phyloP scores from a whole-genome alignment of 2,888 invertebrate species.

The Cephus rjabovi region DNA sequence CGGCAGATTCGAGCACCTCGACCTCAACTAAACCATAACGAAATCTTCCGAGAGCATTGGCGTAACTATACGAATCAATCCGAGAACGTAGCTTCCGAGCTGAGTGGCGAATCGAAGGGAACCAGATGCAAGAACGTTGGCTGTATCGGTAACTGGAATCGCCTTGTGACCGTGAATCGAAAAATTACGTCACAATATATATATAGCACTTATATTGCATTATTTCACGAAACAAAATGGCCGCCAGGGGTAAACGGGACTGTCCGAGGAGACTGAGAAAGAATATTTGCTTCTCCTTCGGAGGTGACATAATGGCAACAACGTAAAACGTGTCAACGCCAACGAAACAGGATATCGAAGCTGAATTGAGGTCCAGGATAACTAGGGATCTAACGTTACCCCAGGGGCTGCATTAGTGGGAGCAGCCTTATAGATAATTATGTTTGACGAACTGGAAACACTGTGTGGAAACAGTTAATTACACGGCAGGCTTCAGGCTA shows the following conservation, averaged over 20 bases:
- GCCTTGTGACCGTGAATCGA: no score
- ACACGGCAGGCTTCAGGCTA: background rate
- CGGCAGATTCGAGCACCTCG: no score
- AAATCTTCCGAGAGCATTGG: no score
- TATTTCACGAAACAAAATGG: background rate
- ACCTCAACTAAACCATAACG: no score
- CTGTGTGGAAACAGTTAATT: conserved; percentile 20
- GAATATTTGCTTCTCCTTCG: background rate
- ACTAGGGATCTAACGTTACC: conserved; percentile 1
- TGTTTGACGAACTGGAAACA: conserved; percentile 24
- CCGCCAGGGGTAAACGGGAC: background rate
- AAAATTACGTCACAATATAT: no score
- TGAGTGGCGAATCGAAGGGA: no score
- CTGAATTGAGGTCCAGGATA: background rate
- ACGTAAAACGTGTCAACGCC: background rate
- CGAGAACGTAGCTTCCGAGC: no score
- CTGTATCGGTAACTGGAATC: no score
- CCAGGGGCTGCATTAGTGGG: conserved; percentile 18
- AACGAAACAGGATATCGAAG: background rate
- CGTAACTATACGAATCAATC: no score
- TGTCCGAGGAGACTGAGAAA: background rate
- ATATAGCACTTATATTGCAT: background rate
- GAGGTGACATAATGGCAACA: background rate
- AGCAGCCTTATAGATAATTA: conserved; percentile 20
- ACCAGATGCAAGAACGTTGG: no score